Conservation (phyloP, 2,888 invertebrate species). For the Suillia variegata region DNA sequence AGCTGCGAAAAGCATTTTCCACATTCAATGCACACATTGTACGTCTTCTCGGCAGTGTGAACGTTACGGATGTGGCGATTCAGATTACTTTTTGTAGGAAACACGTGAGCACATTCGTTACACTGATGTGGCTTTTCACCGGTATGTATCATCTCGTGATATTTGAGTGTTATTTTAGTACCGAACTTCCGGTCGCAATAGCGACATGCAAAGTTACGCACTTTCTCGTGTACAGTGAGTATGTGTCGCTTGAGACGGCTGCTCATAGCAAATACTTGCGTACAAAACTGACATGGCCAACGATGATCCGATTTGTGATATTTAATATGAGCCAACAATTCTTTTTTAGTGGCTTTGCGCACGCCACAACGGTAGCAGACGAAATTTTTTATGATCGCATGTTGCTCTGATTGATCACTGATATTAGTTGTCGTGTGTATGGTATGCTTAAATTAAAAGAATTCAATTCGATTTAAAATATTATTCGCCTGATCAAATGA, state of each 20-base stretch:
- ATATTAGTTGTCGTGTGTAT: too few relatives aligned
- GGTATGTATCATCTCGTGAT: constrained; percentile 47
- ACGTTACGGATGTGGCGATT: too few relatives aligned
- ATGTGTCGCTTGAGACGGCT: constrained; percentile 38
- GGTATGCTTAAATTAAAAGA: too few relatives aligned
- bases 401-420: constrained; percentile 33
- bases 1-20: too few relatives aligned
- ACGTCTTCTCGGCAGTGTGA: too few relatives aligned
- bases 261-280: constrained; percentile 35
- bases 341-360: constrained; percentile 40
- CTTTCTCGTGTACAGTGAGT: constrained; percentile 39
- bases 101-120: too few relatives aligned
- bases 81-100: too few relatives aligned
- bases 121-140: constrained; percentile 44
- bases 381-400: constrained; percentile 42
- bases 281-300: constrained; percentile 38
- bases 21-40: too few relatives aligned
- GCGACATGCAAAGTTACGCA: constrained; percentile 37
- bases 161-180: constrained; percentile 42
- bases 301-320: constrained; percentile 40
- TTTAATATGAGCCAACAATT: constrained; percentile 40
- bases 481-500: too few relatives aligned
- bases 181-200: constrained; percentile 41
- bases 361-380: constrained; percentile 41
- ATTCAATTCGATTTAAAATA: too few relatives aligned